These are phyloP conservation scores for Mycetomoellerius zeteki DNA, from an alignment of 1,140 invertebrate species.

Conservation along the genomic window DNA sequence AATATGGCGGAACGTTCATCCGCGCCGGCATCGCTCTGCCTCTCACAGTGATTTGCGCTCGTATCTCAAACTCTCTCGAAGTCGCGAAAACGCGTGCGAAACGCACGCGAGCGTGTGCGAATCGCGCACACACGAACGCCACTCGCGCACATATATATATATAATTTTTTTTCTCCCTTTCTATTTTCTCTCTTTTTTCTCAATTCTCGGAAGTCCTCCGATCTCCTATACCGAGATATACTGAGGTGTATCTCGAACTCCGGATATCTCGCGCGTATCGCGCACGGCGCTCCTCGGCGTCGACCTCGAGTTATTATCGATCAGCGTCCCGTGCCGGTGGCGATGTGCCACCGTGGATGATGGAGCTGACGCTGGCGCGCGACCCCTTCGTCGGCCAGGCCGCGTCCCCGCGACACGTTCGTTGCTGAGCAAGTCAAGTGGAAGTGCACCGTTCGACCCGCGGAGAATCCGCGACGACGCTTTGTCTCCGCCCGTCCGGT, in stretches of 20 bases:
- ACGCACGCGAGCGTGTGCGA: neutral
- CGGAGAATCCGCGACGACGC: conserved; percentile 14
- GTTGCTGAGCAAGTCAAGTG: neutral
- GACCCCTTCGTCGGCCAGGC: conserved; percentile 14
- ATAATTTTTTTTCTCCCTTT: neutral
- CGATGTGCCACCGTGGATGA: conserved; percentile 41
- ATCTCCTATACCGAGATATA: too few relatives aligned
- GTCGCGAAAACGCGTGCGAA: conserved; percentile 13
- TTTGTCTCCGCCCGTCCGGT: conserved; percentile 12
- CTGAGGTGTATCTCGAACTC: neutral
- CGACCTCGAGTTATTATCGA: conserved; percentile 37
- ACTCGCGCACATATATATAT: neutral
- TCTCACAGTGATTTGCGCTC: conserved; percentile 28
- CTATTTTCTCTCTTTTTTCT: neutral
- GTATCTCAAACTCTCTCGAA: neutral
- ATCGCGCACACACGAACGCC: neutral
- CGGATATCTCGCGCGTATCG: neutral
- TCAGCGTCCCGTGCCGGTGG: neutral
- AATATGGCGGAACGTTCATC: conserved; percentile 45
- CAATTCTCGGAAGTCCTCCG: neutral
- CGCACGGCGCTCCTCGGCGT: conserved; percentile 2
- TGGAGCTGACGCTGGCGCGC: conserved; percentile 31
- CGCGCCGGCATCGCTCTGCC: conserved; percentile 29
- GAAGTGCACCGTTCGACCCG: neutral
- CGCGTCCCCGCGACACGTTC: conserved; percentile 22